These are phyloP conservation scores for Tethea ocularis DNA, from an alignment of 2,888 invertebrate species.

Conservation along the genomic window DNA sequence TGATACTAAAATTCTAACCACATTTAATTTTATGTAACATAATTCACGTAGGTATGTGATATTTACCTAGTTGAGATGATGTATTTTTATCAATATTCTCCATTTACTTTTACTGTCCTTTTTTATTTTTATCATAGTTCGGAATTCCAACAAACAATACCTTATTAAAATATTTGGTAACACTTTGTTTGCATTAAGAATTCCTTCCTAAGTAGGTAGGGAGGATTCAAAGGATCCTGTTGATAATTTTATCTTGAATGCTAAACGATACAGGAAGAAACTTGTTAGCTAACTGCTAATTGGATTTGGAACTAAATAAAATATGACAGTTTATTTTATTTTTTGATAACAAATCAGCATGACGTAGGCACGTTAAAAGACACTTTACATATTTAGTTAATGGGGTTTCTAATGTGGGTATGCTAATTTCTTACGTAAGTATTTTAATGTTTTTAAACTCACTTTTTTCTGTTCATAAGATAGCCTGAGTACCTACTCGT, in stretches of 20 bases:
- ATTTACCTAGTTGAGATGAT: too few relatives aligned
- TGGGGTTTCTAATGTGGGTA: not conserved
- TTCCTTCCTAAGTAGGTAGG: slow-evolving; percentile 20
- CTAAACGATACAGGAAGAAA: slow-evolving; percentile 26
- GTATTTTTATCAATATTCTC: too few relatives aligned
- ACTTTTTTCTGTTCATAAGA: not conserved
- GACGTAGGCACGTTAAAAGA: not conserved
- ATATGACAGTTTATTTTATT: not conserved
- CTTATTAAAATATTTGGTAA: slow-evolving; percentile 9
- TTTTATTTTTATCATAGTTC: not conserved
- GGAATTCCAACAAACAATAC: not conserved
- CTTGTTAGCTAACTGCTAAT: slow-evolving; percentile 34
- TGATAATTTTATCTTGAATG: slow-evolving; percentile 24
- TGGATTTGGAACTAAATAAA: slow-evolving; percentile 18
- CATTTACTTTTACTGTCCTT: too few relatives aligned
- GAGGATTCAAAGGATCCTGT: not conserved
- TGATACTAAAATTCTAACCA: not conserved
- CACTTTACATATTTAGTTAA: not conserved
- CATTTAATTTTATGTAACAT: not conserved
- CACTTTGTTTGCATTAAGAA: slow-evolving; percentile 22
- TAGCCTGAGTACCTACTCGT: not conserved
- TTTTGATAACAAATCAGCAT: not conserved
- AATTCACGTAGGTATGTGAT: too few relatives aligned
- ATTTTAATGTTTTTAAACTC: not conserved
- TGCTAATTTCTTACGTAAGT: not conserved